Conservation (phyloP, 2,113 vertebrate species). For the Toxotes chatareus region DNA sequence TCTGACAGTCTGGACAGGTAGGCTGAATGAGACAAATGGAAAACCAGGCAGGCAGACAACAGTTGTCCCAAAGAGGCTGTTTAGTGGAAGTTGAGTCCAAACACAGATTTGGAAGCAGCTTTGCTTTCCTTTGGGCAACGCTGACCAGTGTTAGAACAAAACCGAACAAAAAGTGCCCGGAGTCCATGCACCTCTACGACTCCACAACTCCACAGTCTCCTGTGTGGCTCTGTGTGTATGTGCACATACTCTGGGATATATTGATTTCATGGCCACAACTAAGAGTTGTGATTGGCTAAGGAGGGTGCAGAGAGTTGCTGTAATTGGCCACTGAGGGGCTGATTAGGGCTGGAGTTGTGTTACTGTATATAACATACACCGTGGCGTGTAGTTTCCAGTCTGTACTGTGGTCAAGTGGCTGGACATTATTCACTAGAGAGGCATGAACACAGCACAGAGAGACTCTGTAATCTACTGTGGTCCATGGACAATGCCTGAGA, state of each 20-base stretch:
- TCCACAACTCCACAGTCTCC: not conserved
- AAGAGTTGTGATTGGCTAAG: constrained; percentile 43
- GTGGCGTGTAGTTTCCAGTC: constrained; percentile 27
- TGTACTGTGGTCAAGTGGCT: not conserved
- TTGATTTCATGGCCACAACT: constrained; percentile 16
- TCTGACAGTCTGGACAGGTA: constrained; percentile 8
- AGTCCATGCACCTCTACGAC: constrained; percentile 17
- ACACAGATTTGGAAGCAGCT: constrained; percentile 21
- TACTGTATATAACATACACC: constrained; percentile 15
- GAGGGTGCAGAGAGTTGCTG: constrained; percentile 37
- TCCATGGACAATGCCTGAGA: not conserved
- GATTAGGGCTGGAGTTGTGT: constrained; percentile 44
- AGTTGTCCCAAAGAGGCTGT: constrained; percentile 4
- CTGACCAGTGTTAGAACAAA: constrained; percentile 26
- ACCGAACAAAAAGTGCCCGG: constrained; percentile 25
- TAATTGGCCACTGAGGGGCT: constrained; percentile 70
- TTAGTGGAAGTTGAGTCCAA: constrained; percentile 17
- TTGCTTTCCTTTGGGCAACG: not conserved
- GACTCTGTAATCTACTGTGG: not conserved
- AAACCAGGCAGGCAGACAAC: constrained; percentile 13
- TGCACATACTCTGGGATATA: not conserved
- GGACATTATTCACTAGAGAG: constrained; percentile 33
- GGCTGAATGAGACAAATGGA: not conserved
- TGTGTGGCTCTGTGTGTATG: not conserved
- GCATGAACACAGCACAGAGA: constrained; percentile 10